Percentiles rank a stretch among this genome's conserved stretches.
Evolutionary conservation across 2,113 vertebrate genomes (phyloP).

Genomic region (Gnathonemus echidnorhynchus): DNA sequence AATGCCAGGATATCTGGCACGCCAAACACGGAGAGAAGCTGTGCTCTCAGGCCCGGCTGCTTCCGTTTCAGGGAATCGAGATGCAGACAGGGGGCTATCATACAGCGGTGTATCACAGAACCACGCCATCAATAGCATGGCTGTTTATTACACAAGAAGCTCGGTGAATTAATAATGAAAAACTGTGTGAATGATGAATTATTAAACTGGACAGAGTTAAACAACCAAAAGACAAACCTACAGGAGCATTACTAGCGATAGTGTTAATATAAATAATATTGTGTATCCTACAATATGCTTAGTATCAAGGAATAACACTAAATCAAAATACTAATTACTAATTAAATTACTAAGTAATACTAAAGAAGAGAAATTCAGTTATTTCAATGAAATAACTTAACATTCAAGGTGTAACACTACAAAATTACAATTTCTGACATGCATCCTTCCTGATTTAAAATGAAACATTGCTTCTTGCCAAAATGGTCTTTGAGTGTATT

Average conservation of each 20-base stretch:
- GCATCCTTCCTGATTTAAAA: neutral
- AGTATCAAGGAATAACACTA: neutral
- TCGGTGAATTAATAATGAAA: conserved; percentile 15
- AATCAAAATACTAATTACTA: neutral
- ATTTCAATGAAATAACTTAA: neutral
- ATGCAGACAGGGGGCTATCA: neutral
- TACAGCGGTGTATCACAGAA: neutral
- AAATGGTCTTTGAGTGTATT: neutral
- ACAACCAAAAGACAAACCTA: neutral
- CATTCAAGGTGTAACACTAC: neutral
- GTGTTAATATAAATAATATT: neutral
- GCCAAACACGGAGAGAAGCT: neutral
- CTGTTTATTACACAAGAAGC: neutral
- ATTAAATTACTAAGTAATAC: neutral
- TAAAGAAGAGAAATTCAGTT: neutral
- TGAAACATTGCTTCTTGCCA: neutral
- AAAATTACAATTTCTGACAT: neutral
- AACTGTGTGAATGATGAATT: conserved; percentile 3
- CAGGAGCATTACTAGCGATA: neutral
- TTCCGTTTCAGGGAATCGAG: neutral
- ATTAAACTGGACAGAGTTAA: conserved; percentile 3
- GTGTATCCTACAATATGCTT: neutral
- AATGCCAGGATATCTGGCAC: neutral
- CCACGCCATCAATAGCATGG: neutral
- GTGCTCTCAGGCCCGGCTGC: neutral